These are phyloP conservation scores for Taurulus bubalis DNA, from an alignment of 2,113 vertebrate genomes.

Conservation along the genomic window DNA sequence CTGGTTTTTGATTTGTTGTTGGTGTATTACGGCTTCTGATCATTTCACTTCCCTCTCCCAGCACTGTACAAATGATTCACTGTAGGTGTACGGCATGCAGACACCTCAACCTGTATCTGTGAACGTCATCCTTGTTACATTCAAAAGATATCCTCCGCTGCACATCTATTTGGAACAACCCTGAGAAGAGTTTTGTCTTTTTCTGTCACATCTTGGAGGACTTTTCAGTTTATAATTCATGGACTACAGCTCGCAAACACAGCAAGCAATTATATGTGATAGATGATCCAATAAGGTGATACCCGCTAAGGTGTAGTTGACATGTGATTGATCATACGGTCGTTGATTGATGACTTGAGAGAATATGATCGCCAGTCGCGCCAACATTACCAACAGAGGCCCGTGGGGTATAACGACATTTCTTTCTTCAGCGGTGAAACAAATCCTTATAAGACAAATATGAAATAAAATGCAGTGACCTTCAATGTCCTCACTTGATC, in stretches of 20 bases:
- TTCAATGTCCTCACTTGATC: conserved; percentile 1
- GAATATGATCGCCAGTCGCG: conserved; percentile 18
- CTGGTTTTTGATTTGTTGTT: conserved; percentile 14
- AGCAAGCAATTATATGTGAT: conserved; percentile 64
- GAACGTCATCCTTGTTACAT: background rate
- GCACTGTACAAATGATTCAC: background rate
- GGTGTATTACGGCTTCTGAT: background rate
- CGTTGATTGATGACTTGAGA: conserved; percentile 57
- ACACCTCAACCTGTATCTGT: background rate
- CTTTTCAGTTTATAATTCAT: conserved; percentile 55
- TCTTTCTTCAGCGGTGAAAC: background rate
- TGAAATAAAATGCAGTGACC: background rate
- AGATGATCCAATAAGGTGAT: conserved; percentile 58
- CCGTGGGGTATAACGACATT: background rate
- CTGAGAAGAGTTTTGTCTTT: conserved; percentile 16
- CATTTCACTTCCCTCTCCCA: conserved; percentile 11
- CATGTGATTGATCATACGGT: conserved; percentile 57
- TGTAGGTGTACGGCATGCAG: background rate
- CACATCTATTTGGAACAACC: background rate
- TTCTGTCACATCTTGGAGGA: conserved; percentile 31
- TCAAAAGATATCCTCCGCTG: background rate
- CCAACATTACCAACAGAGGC: conserved; percentile 19
- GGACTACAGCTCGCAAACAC: conserved; percentile 30
- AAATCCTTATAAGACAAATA: background rate
- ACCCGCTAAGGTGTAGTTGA: conserved; percentile 46